A percentile compares a stretch with the other conserved stretches of the same genome.
These are phyloP conservation scores for Xiphophorus couchianus DNA, from an alignment of 2,113 vertebrate genomes.

Conservation along the genomic window DNA sequence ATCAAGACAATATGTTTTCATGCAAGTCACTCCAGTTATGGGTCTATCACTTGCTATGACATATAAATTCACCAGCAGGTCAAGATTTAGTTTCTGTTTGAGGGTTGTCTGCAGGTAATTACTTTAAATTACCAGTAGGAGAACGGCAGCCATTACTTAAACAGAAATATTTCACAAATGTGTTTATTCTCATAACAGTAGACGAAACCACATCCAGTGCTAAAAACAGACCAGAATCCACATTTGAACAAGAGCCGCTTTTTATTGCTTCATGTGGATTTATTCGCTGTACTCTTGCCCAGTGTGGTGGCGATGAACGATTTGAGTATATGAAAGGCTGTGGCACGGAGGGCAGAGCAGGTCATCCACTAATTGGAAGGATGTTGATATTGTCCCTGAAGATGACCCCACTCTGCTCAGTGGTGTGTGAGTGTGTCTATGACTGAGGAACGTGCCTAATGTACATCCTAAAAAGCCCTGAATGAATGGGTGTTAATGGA, in stretches of 20 bases:
- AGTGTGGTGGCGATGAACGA: background rate
- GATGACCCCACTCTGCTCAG: background rate
- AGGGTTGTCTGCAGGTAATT: background rate
- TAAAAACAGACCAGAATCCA: slow-evolving; percentile 43
- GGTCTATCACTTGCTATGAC: background rate
- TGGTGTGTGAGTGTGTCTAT: background rate
- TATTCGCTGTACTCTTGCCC: slow-evolving; percentile 17
- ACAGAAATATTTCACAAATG: slow-evolving; percentile 36
- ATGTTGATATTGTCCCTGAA: background rate
- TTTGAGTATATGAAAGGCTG: background rate
- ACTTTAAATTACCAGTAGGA: slow-evolving; percentile 12
- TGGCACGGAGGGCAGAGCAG: background rate
- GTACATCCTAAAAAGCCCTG: background rate
- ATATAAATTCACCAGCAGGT: background rate
- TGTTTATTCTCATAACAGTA: slow-evolving; percentile 27
- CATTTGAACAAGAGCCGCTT: slow-evolving; percentile 41
- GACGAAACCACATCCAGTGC: slow-evolving; percentile 24
- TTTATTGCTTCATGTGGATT: slow-evolving; percentile 48
- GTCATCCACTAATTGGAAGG: background rate
- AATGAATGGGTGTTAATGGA: background rate
- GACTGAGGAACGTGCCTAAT: background rate
- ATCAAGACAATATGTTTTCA: background rate
- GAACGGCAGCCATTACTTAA: slow-evolving; percentile 22
- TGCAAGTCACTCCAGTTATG: background rate
- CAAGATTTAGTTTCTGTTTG: background rate